Evolutionary conservation across 2,113 vertebrate species (phyloP).

Genomic region (Aegotheles bennettii): DNA sequence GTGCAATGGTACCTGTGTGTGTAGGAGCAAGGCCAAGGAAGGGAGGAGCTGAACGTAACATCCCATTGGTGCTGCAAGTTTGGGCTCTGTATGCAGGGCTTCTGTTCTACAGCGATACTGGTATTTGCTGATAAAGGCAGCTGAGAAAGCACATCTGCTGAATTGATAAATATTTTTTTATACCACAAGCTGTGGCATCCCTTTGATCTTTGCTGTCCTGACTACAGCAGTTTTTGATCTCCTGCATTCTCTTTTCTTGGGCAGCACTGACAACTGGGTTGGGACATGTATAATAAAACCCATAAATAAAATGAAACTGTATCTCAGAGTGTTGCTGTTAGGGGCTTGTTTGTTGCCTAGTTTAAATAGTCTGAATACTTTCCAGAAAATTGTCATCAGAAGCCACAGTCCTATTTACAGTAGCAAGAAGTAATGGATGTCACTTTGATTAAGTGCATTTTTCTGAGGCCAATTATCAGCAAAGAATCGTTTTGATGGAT

Average conservation of each 20-base stretch:
- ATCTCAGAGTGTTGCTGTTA: slow-evolving; percentile 7
- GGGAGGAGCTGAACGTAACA: not conserved
- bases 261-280: slow-evolving; percentile 1
- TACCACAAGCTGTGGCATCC: slow-evolving; percentile 24
- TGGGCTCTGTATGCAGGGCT: not conserved
- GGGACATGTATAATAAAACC: not conserved
- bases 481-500: slow-evolving; percentile 14
- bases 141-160: slow-evolving; percentile 42
- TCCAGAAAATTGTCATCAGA: slow-evolving; percentile 26
- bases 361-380: slow-evolving; percentile 45
- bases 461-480: slow-evolving; percentile 33
- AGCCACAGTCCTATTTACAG: slow-evolving; percentile 40
- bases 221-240: not conserved
- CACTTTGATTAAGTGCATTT: slow-evolving; percentile 52
- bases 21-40: not conserved
- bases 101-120: not conserved
- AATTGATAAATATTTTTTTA: slow-evolving; percentile 26
- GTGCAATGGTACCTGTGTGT: rapidly evolving
- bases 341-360: not conserved
- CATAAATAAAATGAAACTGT: slow-evolving; percentile 26
- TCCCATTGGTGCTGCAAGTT: rapidly evolving
- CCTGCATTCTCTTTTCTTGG: slow-evolving; percentile 13
- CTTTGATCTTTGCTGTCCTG: slow-evolving; percentile 38
- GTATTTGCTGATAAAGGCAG: not conserved
- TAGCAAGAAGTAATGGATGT: slow-evolving; percentile 13